Conservation (phyloP, 1,140 invertebrate species). For the Diorhabda carinulata region DNA sequence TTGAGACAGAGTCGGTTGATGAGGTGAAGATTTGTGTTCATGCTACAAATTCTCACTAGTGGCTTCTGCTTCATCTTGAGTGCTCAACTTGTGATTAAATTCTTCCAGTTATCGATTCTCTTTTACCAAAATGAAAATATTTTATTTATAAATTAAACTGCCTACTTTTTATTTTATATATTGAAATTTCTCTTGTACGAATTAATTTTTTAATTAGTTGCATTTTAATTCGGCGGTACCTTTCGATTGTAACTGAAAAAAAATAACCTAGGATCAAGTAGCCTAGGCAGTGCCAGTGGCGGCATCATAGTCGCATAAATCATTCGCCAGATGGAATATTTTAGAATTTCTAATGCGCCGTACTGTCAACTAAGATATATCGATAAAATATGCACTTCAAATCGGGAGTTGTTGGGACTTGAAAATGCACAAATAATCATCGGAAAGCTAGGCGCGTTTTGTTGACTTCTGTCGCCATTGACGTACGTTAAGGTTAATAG, state of each 20-base stretch:
- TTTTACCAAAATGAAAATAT: too few species aligned
- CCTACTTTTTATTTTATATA: too few species aligned
- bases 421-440: slow-evolving; percentile 22
- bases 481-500: background rate
- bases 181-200: too few species aligned
- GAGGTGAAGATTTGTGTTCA: too few species aligned
- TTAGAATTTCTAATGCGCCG: slow-evolving; percentile 47
- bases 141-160: too few species aligned
- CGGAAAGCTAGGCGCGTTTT: slow-evolving; percentile 16
- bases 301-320: slow-evolving; percentile 38
- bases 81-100: too few species aligned
- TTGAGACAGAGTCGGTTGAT: too few species aligned
- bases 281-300: slow-evolving; percentile 10
- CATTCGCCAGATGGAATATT: slow-evolving; percentile 49
- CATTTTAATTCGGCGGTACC: background rate
- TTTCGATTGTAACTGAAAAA: background rate
- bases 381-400: slow-evolving; percentile 48
- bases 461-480: slow-evolving; percentile 5
- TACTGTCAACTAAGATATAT: slow-evolving; percentile 45
- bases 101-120: too few species aligned
- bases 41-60: too few species aligned
- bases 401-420: slow-evolving; percentile 25
- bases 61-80: too few species aligned
- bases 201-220: too few species aligned
- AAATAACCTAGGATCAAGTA: background rate